Percentiles rank a stretch among this genome's conserved stretches.
phyloP scores from a whole-genome alignment of 2,113 vertebrate genomes.

The Osmerus eperlanus region DNA sequence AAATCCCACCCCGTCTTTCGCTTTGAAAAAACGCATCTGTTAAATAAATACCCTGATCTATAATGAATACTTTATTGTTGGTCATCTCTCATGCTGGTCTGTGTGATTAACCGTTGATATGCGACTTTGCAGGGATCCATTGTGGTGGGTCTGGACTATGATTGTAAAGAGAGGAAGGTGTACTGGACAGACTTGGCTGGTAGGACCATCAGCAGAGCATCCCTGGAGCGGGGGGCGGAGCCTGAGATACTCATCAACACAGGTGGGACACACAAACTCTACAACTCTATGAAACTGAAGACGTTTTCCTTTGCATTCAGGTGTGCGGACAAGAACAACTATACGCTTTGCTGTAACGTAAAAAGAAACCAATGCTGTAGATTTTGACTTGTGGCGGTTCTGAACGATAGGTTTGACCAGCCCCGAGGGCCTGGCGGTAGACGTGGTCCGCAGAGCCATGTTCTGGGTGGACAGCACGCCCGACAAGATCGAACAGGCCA shows the following conservation, averaged over 20 bases:
- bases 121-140: conserved; percentile 85
- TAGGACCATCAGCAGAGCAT: conserved; percentile 82
- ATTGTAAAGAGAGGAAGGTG: conserved; percentile 86
- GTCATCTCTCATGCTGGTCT: too few relatives aligned
- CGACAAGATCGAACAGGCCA: conserved; percentile 84
- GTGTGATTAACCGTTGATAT: neutral
- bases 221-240: conserved; percentile 80
- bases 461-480: conserved; percentile 95
- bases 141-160: conserved; percentile 89
- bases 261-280: conserved; percentile 51
- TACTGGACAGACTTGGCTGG: conserved; percentile 96
- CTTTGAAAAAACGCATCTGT: too few relatives aligned
- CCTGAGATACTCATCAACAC: conserved; percentile 83
- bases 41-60: too few relatives aligned
- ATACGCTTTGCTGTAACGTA: neutral
- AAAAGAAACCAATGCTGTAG: too few relatives aligned
- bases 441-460: conserved; percentile 78
- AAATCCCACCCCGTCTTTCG: too few relatives aligned
- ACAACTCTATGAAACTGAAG: neutral
- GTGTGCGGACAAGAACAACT: neutral
- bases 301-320: neutral
- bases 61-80: too few relatives aligned
- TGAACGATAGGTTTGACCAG: conserved; percentile 80
- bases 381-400: too few relatives aligned
- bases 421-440: conserved; percentile 90